A percentile compares a stretch with the other conserved stretches of the same genome.
phyloP scores from a whole-genome alignment of 2,888 invertebrate species.

The Tillus elongatus region DNA sequence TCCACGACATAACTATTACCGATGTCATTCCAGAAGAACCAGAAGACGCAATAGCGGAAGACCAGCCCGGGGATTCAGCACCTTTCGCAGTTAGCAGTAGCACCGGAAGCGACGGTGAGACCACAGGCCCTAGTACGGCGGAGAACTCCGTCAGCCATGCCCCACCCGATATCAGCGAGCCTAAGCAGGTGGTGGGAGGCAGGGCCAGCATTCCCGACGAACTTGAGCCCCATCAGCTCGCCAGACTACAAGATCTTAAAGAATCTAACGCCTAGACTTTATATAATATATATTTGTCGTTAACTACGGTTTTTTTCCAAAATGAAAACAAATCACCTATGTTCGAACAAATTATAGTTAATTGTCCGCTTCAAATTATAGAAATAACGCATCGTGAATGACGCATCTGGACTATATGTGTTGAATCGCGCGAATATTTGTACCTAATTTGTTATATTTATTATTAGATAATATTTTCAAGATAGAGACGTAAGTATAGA shows the following conservation, averaged over 20 bases:
- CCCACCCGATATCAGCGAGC: conserved; percentile 44
- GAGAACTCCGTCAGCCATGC: conserved; percentile 52
- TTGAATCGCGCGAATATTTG: conserved; percentile 29
- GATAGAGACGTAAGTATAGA: too few species aligned
- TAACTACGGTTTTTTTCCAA: too few species aligned
- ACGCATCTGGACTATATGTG: too few species aligned
- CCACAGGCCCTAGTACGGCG: conserved; percentile 54
- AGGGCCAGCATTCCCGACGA: conserved; percentile 82
- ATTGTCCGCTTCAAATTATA: conserved; percentile 30
- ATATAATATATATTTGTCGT: too few species aligned
- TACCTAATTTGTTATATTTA: conserved; percentile 32
- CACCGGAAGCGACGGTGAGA: conserved; percentile 57
- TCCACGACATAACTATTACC: too few species aligned
- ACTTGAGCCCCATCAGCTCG: conserved; percentile 79
- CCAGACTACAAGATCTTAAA: conserved; percentile 78
- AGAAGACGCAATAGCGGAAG: conserved; percentile 39
- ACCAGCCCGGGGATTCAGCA: conserved; percentile 50
- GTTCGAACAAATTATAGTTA: conserved; percentile 27
- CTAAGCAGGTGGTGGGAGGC: conserved; percentile 66
- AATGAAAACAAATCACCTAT: too few species aligned
- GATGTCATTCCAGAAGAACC: conserved; percentile 16
- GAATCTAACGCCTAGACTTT: conserved; percentile 78
- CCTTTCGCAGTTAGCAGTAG: conserved; percentile 56
- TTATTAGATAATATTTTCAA: conserved; percentile 21
- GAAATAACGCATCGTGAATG: too few species aligned